phyloP scores from a whole-genome alignment of 2,888 invertebrate genomes.

The Zygogramma bicolorata region DNA sequence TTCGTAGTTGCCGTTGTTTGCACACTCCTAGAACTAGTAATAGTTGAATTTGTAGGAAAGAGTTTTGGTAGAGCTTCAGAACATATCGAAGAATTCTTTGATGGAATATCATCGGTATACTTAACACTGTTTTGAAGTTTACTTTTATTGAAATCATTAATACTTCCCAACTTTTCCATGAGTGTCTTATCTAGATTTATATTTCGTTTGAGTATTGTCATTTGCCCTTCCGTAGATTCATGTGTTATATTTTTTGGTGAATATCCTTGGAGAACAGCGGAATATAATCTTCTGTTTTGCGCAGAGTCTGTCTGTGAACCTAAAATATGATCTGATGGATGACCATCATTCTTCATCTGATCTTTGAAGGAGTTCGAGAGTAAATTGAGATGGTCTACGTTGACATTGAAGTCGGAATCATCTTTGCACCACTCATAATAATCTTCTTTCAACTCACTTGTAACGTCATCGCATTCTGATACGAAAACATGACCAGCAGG shows the following conservation, averaged over 20 bases:
- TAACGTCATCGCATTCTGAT: slow-evolving; percentile 50
- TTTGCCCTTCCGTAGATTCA: slow-evolving; percentile 36
- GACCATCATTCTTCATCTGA: slow-evolving; percentile 40
- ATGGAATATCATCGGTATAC: slow-evolving; percentile 18
- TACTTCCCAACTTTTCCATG: slow-evolving; percentile 37
- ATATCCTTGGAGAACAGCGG: slow-evolving; percentile 64
- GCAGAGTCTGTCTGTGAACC: slow-evolving; percentile 37
- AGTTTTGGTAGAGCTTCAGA: slow-evolving; percentile 23
- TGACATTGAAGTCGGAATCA: slow-evolving; percentile 21
- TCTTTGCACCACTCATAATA: slow-evolving; percentile 40
- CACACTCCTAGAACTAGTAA: slow-evolving; percentile 34
- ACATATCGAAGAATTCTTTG: slow-evolving; percentile 2
- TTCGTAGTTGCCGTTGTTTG: slow-evolving; percentile 34
- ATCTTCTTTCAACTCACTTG: slow-evolving; percentile 39
- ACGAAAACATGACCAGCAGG: slow-evolving; percentile 57
- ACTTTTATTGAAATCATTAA: slow-evolving; percentile 36
- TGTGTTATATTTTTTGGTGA: slow-evolving; percentile 40
- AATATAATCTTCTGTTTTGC: slow-evolving; percentile 57
- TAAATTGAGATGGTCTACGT: slow-evolving; percentile 34
- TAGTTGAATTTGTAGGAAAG: slow-evolving; percentile 15
- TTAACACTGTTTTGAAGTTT: slow-evolving; percentile 16
- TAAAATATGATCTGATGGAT: slow-evolving; percentile 6
- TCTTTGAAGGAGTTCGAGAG: slow-evolving; percentile 51
- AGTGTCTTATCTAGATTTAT: slow-evolving; percentile 25
- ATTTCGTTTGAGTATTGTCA: slow-evolving; percentile 42